These are phyloP conservation scores for Scaptomyza polygonia DNA, from an alignment of 2,888 invertebrate genomes.

Conservation along the genomic window DNA sequence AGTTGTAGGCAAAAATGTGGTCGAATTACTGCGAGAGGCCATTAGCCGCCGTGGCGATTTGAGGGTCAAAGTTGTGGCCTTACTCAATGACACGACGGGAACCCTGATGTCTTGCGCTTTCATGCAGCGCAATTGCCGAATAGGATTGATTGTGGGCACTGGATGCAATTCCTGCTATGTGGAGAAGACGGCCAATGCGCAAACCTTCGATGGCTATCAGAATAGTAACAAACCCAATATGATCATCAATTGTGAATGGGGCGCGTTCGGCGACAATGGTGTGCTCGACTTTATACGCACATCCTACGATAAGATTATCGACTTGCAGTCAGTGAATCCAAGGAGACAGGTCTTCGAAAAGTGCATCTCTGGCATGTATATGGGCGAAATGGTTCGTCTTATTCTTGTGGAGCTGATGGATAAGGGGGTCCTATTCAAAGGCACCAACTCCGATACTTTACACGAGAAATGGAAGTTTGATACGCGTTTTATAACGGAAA, in stretches of 20 bases:
- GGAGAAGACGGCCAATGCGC: constrained; percentile 89
- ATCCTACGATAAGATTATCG: constrained; percentile 91
- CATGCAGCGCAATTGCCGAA: constrained; percentile 89
- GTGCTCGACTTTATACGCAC: constrained; percentile 93
- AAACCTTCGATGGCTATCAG: constrained; percentile 88
- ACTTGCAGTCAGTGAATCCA: constrained; percentile 91
- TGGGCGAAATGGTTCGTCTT: constrained; percentile 96
- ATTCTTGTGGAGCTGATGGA: constrained; percentile 92
- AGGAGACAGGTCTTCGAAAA: constrained; percentile 95
- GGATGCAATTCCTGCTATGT: constrained; percentile 97
- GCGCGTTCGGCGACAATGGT: constrained; percentile 97
- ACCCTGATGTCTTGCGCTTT: constrained; percentile 96
- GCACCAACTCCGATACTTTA: constrained; percentile 33
- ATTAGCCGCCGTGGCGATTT: constrained; percentile 92
- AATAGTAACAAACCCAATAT: constrained; percentile 84
- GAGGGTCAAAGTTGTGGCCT: constrained; percentile 92
- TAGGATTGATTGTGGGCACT: constrained; percentile 91
- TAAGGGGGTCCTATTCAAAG: constrained; percentile 85
- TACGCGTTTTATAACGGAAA: constrained; percentile 97
- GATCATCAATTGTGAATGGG: constrained; percentile 97
- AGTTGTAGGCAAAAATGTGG: constrained; percentile 95
- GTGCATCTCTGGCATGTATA: constrained; percentile 94
- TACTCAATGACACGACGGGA: constrained; percentile 97
- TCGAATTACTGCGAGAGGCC: constrained; percentile 92
- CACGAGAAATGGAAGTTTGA: constrained; percentile 87